These are phyloP conservation scores for Aphaenogaster floridana DNA, from an alignment of 1,140 invertebrate species.

Conservation along the genomic window DNA sequence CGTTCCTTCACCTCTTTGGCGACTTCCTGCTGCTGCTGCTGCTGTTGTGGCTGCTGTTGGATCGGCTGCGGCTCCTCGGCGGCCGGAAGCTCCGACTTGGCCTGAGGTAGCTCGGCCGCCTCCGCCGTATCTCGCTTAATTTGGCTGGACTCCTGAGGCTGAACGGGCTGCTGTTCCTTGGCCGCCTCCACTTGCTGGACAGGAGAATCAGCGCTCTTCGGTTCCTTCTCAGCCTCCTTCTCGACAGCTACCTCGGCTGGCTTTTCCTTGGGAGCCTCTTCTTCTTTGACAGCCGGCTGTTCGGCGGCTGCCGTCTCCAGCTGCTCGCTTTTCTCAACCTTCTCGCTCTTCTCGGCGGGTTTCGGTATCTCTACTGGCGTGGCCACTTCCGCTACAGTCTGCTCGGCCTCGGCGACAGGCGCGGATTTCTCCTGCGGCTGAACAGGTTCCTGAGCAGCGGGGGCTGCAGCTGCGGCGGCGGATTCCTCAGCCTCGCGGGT, in stretches of 20 bases:
- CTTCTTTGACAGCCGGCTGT: conserved; percentile 62
- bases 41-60: conserved; percentile 45
- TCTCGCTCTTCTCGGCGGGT: conserved; percentile 65
- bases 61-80: conserved; percentile 40
- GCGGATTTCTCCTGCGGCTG: conserved; percentile 34
- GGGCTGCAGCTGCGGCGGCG: conserved; percentile 39
- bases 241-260: background rate
- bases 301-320: conserved; percentile 71
- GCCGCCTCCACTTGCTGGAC: conserved; percentile 15
- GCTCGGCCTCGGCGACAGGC: conserved; percentile 48
- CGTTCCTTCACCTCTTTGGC: conserved; percentile 63
- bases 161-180: background rate
- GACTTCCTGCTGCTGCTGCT: conserved; percentile 33
- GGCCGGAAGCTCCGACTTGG: conserved; percentile 42
- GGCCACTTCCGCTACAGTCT: conserved; percentile 9
- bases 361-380: conserved; percentile 46
- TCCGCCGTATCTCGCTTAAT: conserved; percentile 61
- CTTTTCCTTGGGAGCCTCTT: conserved; percentile 67
- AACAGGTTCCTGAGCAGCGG: conserved; percentile 47
- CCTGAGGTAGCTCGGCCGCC: conserved; percentile 25
- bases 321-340: conserved; percentile 54
- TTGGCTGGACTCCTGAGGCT: conserved; percentile 59
- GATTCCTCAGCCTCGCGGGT: conserved; percentile 82
- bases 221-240: conserved; percentile 42
- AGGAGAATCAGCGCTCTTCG: conserved; percentile 66